A percentile compares a stretch with the other conserved stretches of the same genome.
These are phyloP conservation scores for Pterostichus madidus DNA, from an alignment of 2,888 invertebrate genomes.

Conservation along the genomic window DNA sequence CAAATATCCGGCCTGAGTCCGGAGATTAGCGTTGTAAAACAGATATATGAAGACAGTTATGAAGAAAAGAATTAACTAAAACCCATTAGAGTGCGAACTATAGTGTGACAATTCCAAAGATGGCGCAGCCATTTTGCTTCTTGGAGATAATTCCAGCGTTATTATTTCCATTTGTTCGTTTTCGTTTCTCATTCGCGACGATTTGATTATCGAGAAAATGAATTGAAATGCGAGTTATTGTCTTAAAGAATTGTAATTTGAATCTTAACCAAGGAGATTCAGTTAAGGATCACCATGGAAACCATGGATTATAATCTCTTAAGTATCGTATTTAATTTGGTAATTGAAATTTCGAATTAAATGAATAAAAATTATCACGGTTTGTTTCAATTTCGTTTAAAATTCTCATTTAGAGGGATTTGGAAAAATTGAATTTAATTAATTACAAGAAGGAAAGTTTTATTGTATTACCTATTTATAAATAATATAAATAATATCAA, in stretches of 20 bases:
- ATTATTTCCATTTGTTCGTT: slow-evolving; percentile 15
- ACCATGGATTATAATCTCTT: slow-evolving; percentile 31
- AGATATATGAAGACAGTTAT: not conserved
- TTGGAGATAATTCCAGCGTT: not conserved
- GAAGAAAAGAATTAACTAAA: slow-evolving; percentile 8
- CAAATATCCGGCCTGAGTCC: no score
- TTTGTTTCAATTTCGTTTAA: slow-evolving; percentile 15
- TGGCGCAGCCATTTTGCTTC: not conserved
- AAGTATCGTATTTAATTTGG: slow-evolving; percentile 45
- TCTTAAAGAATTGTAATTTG: slow-evolving; percentile 65
- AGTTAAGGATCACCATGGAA: not conserved
- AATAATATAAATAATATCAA: no score
- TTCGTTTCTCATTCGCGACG: slow-evolving; percentile 17
- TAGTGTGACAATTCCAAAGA: not conserved
- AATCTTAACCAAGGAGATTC: slow-evolving; percentile 19
- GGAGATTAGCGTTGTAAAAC: not conserved
- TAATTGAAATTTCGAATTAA: slow-evolving; percentile 42
- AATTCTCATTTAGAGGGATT: no score
- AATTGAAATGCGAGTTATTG: slow-evolving; percentile 65
- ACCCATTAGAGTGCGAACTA: not conserved
- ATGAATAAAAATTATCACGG: slow-evolving; percentile 34
- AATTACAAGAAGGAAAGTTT: no score
- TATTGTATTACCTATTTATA: no score
- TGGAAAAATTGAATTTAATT: no score
- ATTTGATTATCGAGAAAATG: slow-evolving; percentile 64